Percentiles rank a stretch among this genome's conserved stretches.
Conservation (phyloP, 2,797 vertebrate genomes). For the Oryzias sinensis region DNA sequence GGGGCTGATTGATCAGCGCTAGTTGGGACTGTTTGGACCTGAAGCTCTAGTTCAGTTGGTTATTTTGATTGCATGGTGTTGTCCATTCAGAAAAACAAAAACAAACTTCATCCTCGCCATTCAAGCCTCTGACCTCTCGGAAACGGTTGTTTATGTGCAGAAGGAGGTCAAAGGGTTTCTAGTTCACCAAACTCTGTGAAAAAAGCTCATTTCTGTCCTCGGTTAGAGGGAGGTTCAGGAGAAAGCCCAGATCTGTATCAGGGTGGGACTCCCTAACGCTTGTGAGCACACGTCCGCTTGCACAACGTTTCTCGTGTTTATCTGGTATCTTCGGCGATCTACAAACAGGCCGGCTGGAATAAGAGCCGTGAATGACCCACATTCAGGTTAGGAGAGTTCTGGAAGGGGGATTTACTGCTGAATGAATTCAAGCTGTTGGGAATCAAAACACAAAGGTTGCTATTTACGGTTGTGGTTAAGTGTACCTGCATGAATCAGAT, state of each 20-base stretch:
- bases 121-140: too few relatives aligned
- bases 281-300: slow-evolving; percentile 1
- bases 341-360: slow-evolving; percentile 2
- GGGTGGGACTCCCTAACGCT: slow-evolving; percentile 32
- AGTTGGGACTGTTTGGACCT: too few relatives aligned
- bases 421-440: slow-evolving; percentile 12
- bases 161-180: neutral
- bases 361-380: slow-evolving; percentile 46
- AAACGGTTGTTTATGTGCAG: neutral
- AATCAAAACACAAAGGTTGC: too few relatives aligned
- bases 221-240: slow-evolving; percentile 34
- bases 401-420: neutral
- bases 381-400: slow-evolving; percentile 34
- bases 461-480: neutral
- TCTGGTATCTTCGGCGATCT: slow-evolving; percentile 19
- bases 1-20: too few relatives aligned
- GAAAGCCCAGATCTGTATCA: slow-evolving; percentile 55
- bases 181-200: neutral
- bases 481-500: neutral
- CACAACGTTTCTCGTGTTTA: slow-evolving; percentile 36
- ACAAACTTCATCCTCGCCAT: too few relatives aligned
- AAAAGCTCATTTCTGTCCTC: slow-evolving; percentile 7
- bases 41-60: too few relatives aligned
- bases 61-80: too few relatives aligned
- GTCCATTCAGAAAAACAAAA: too few relatives aligned